Conservation (phyloP, 2,113 vertebrate genomes). For the Lates calcarifer region DNA sequence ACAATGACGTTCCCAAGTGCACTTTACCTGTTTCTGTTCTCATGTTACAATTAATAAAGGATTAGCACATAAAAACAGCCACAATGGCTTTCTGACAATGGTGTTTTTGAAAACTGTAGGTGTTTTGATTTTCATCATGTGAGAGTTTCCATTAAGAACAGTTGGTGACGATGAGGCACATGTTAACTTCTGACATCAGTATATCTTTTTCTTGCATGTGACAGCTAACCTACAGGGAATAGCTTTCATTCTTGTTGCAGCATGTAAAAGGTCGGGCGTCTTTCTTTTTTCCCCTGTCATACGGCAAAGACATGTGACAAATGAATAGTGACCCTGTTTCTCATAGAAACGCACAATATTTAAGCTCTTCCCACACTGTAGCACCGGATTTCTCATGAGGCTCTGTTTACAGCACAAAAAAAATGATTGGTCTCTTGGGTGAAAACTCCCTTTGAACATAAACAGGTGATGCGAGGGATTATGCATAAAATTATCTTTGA, state of each 20-base stretch:
- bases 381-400: constrained; percentile 28
- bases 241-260: not conserved
- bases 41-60: constrained; percentile 28
- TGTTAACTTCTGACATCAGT: constrained; percentile 30
- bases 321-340: not conserved
- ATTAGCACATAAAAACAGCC: constrained; percentile 37
- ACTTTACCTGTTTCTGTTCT: constrained; percentile 18
- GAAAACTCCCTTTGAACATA: constrained; percentile 25
- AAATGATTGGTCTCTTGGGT: constrained; percentile 4
- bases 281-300: constrained; percentile 3
- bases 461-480: constrained; percentile 14
- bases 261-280: not conserved
- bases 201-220: not conserved
- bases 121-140: constrained; percentile 4
- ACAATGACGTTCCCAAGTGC: constrained; percentile 6
- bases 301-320: constrained; percentile 25
- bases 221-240: constrained; percentile 28
- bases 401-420: constrained; percentile 32
- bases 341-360: not conserved
- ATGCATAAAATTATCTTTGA: constrained; percentile 21
- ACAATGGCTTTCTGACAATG: not conserved
- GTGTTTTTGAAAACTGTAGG: constrained; percentile 27
- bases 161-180: not conserved
- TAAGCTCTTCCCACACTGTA: not conserved
- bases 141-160: constrained; percentile 1